phyloP scores from a whole-genome alignment of 2,888 invertebrate species.

The Rhingia rostrata region DNA sequence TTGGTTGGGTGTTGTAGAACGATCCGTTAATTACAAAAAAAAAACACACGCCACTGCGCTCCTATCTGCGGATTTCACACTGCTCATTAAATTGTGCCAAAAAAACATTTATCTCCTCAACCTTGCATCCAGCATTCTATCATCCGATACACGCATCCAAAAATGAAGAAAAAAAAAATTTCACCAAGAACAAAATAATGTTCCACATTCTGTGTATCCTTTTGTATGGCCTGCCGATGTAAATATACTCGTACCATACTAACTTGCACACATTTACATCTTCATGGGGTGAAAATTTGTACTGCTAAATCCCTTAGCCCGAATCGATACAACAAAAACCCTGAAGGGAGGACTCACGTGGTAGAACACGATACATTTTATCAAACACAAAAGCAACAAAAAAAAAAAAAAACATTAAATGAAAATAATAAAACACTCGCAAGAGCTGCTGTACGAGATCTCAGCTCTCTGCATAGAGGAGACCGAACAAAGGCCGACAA shows the following conservation, averaged over 20 bases:
- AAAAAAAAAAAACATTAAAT: slow-evolving; percentile 47
- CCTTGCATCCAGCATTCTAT: slow-evolving; percentile 33
- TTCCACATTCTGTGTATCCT: slow-evolving; percentile 61
- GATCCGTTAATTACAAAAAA: too few relatives aligned
- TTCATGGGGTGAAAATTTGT: slow-evolving; percentile 56
- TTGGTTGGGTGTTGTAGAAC: too few relatives aligned
- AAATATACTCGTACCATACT: slow-evolving; percentile 12
- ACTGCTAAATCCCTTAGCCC: slow-evolving; percentile 31
- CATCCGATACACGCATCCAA: slow-evolving; percentile 30
- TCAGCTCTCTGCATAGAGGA: slow-evolving; percentile 4
- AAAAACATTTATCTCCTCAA: slow-evolving; percentile 24
- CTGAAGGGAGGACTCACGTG: slow-evolving; percentile 62
- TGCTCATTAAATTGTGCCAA: slow-evolving; percentile 40
- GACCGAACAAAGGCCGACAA: slow-evolving; percentile 52
- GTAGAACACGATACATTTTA: slow-evolving; percentile 67
- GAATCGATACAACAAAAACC: slow-evolving; percentile 53
- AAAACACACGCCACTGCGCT: slow-evolving; percentile 53
- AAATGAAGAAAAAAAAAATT: slow-evolving; percentile 2
- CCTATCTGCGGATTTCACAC: slow-evolving; percentile 43
- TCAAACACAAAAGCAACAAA: slow-evolving; percentile 17
- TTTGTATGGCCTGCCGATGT: slow-evolving; percentile 45
- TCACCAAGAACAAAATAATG: slow-evolving; percentile 53
- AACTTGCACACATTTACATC: slow-evolving; percentile 32
- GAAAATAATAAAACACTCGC: slow-evolving; percentile 61
- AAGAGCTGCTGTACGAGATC: slow-evolving; percentile 54